These are phyloP conservation scores for Phacellophora camtschatica DNA, from an alignment of 30 jellyfish, hydroid and myxozoan genomes.

Conservation along the genomic window DNA sequence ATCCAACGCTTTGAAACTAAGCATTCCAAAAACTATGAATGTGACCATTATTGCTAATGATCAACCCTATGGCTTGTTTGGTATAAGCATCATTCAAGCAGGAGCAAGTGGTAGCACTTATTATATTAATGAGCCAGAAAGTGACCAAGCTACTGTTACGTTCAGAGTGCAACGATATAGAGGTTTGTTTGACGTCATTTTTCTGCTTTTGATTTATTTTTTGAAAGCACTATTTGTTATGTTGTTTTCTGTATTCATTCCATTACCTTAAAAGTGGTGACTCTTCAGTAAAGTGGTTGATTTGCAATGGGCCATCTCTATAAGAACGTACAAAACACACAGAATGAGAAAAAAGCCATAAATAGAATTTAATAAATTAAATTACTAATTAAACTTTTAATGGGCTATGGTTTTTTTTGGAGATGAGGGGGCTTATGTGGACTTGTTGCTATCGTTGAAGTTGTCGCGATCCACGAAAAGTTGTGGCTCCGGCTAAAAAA, in stretches of 20 bases:
- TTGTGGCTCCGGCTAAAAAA: no score
- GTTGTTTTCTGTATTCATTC: no score
- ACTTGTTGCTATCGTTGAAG: no score
- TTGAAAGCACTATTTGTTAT: not conserved
- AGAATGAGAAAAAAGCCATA: no score
- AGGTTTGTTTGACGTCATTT: conserved; percentile 20
- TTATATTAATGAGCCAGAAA: conserved; percentile 76
- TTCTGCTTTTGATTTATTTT: not conserved
- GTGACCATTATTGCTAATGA: conserved; percentile 83
- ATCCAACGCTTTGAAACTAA: conserved; percentile 27
- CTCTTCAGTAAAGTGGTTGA: not conserved
- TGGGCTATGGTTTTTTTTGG: no score
- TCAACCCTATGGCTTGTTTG: conserved; percentile 84
- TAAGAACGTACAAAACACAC: no score
- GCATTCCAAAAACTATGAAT: conserved; percentile 34
- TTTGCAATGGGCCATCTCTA: no score
- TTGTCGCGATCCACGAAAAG: no score
- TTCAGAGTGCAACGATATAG: conserved; percentile 59
- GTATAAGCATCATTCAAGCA: conserved; percentile 32
- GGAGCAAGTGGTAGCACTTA: conserved; percentile 41
- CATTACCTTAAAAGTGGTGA: no score
- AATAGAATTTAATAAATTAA: no score
- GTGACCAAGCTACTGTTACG: conserved; percentile 30
- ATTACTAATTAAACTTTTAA: no score
- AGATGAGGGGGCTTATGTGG: no score